Conservation (phyloP, 2,113 vertebrate genomes). For the Colistium nudipinnis region DNA sequence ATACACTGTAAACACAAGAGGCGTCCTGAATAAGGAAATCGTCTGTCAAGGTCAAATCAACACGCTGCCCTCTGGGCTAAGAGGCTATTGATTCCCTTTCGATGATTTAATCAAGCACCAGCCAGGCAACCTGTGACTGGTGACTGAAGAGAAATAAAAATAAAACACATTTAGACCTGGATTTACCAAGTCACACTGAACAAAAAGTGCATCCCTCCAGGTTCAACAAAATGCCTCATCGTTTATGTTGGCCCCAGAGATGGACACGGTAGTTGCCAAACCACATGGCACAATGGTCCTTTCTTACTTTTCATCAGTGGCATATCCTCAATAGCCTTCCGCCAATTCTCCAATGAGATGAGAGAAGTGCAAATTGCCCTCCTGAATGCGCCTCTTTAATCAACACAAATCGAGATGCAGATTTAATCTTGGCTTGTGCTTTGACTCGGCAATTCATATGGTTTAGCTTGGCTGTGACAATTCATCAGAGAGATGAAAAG, state of each 20-base stretch:
- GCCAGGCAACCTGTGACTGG: slow-evolving; percentile 10
- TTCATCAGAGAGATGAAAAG: slow-evolving; percentile 22
- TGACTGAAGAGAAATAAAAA: neutral
- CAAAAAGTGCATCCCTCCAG: neutral
- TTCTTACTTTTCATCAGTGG: slow-evolving; percentile 40
- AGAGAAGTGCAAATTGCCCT: slow-evolving; percentile 61
- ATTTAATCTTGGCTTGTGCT: slow-evolving; percentile 59
- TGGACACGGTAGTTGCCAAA: slow-evolving; percentile 9
- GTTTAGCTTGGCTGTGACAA: slow-evolving; percentile 28
- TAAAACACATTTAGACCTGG: neutral
- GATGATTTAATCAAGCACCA: slow-evolving; percentile 32
- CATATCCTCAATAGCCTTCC: slow-evolving; percentile 46
- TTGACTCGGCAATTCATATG: slow-evolving; percentile 35
- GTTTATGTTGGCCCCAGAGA: slow-evolving; percentile 22
- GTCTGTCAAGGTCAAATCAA: slow-evolving; percentile 31
- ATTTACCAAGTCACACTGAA: neutral
- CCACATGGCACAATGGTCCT: slow-evolving; percentile 10
- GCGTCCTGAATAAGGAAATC: slow-evolving; percentile 3
- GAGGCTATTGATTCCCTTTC: slow-evolving; percentile 45
- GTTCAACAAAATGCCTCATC: neutral
- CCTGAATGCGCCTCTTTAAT: slow-evolving; percentile 64
- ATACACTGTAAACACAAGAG: neutral
- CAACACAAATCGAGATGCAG: slow-evolving; percentile 60
- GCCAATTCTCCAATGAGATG: slow-evolving; percentile 52
- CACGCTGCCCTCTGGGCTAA: slow-evolving; percentile 22